phyloP scores from a whole-genome alignment of 2,113 vertebrate species.

The Labeo rohita region DNA sequence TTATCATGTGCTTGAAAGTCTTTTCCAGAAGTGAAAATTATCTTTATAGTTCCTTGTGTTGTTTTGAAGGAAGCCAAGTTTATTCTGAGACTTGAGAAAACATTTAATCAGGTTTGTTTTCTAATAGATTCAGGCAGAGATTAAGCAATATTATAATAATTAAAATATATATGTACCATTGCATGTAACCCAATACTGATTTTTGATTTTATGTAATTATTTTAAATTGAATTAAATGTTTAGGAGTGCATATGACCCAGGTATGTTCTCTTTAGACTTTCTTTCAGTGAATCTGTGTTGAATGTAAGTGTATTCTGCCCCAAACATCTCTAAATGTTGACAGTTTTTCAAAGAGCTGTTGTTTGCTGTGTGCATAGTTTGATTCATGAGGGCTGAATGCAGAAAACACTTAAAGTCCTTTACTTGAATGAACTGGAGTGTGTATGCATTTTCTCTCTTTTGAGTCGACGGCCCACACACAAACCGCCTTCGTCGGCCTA shows the following conservation, averaged over 20 bases:
- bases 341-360: neutral
- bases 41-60: neutral
- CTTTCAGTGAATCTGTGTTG: too few relatives aligned
- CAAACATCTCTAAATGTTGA: neutral
- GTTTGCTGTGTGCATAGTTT: neutral
- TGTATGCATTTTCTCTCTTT: constrained; percentile 2
- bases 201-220: too few relatives aligned
- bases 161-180: neutral
- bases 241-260: too few relatives aligned
- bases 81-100: neutral
- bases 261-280: too few relatives aligned
- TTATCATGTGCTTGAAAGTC: neutral
- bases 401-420: neutral
- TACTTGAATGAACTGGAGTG: neutral
- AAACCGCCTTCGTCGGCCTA: neutral
- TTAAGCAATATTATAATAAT: too few relatives aligned
- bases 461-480: constrained; percentile 3
- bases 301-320: too few relatives aligned
- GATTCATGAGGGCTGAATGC: neutral
- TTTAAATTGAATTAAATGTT: too few relatives aligned
- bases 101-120: neutral
- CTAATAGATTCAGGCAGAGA: neutral
- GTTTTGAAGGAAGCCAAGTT: neutral
- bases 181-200: too few relatives aligned
- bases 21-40: neutral